Percentiles rank a stretch among this genome's conserved stretches.
phyloP scores from a whole-genome alignment of 2,797 vertebrate species.

The Sarcoramphus papa region DNA sequence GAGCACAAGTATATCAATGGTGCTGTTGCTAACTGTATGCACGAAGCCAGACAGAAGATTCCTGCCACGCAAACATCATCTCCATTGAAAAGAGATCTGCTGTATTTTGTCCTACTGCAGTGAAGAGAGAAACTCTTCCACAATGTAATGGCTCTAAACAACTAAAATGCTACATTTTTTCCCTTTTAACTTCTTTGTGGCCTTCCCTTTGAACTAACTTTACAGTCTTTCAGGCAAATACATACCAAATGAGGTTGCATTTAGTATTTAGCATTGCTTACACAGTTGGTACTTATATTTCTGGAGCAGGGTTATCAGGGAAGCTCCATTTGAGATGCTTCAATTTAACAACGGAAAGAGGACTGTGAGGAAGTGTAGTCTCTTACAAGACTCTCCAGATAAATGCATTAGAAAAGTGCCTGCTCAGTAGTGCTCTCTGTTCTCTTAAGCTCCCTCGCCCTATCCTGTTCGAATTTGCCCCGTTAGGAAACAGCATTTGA shows the following conservation, averaged over 20 bases:
- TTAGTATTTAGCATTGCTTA: not conserved
- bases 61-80: not conserved
- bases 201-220: not conserved
- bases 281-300: not conserved
- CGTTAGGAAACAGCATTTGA: not conserved
- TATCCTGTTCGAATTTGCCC: not conserved
- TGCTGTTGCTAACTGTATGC: not conserved
- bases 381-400: not conserved
- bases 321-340: not conserved
- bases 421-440: not conserved
- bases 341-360: not conserved
- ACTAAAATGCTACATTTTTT: not conserved
- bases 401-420: not conserved
- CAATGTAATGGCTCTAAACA: not conserved
- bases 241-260: fast-evolving
- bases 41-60: not conserved
- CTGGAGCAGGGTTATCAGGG: not conserved
- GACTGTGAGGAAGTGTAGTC: not conserved
- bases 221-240: not conserved
- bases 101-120: not conserved
- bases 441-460: not conserved
- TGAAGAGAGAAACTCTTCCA: not conserved
- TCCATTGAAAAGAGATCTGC: not conserved
- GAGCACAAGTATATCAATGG: not conserved
- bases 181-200: not conserved